Evolutionary conservation across 1,140 invertebrate species (phyloP), one percentile per base, ranked within the genome.

Genomic region (Drosophila albomicans): DNA sequence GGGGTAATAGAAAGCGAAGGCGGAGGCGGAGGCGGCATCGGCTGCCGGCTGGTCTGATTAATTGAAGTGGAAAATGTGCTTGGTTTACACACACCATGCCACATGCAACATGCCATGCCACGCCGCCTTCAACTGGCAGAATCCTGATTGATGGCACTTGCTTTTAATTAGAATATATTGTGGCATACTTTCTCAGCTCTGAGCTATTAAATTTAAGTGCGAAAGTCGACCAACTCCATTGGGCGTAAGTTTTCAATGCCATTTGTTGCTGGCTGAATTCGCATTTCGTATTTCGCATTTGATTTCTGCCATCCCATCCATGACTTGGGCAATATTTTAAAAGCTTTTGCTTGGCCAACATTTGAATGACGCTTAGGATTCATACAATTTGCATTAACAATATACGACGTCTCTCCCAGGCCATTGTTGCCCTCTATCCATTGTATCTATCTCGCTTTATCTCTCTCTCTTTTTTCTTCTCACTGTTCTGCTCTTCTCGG

Each of bases 161-260:
- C 66, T 63, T 79, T 70, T 82, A 84, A 82, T 82, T 79, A 84
- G 77, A 82, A 82, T 79, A 71, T 79, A 82, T 82, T 82, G 80
- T 65, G 81, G 71, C 75, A 71, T 65, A 82, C 65, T 65, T 61
- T 67, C 43, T 38, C 35, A 10, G 59, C 49, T 28, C 51, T 56
- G n/a, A 62, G 70, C 78, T 81, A 15, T 62, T 20, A 72, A 81
- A 81, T 81, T 75, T 76, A 76, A 81, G 66, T 76, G 80, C 57
- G 5, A 7, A 3, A 30, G 2, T 20, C 13, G n/a, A 30, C 16
- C 8, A 43, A 72, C 32, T 45, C 46, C 61, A 78, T 78, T 65
- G 62, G 79, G 76, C 69, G 57, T 79, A 74, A 74, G 62, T 71
- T 30, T 38, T 38, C 35, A 38, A 38, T 38, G 35, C 35, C 35